phyloP scores from a whole-genome alignment of 2,797 vertebrate species.

The Eupleurogrammus muticus region DNA sequence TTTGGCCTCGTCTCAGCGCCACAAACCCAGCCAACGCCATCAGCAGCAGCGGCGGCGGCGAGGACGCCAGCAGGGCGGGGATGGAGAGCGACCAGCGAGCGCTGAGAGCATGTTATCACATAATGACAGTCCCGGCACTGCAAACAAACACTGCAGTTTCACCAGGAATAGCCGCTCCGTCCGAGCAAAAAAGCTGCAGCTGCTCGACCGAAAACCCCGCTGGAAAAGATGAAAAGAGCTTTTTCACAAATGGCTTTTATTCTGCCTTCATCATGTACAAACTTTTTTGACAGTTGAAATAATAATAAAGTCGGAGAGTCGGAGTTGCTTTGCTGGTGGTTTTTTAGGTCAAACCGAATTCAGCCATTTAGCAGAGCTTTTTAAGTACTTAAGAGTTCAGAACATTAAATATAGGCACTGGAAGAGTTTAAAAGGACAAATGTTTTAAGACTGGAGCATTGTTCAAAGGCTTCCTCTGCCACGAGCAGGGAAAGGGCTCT shows the following conservation, averaged over 20 bases:
- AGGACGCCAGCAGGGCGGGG: constrained; percentile 64
- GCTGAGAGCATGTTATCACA: constrained; percentile 50
- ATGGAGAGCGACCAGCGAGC: constrained; percentile 45
- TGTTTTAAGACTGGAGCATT: constrained; percentile 72
- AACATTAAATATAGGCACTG: constrained; percentile 79
- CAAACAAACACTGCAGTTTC: constrained; percentile 36
- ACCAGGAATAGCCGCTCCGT: constrained; percentile 60
- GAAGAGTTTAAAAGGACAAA: constrained; percentile 75
- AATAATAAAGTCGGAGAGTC: constrained; percentile 48
- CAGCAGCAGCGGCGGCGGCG: constrained; percentile 34
- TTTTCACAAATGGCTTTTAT: constrained; percentile 71
- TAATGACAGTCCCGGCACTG: constrained; percentile 62
- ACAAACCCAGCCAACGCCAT: constrained; percentile 46
- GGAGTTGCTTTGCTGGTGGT: constrained; percentile 49
- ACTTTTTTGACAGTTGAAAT: constrained; percentile 57
- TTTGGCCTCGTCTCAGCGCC: constrained; percentile 43
- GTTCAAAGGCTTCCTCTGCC: constrained; percentile 70
- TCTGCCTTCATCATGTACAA: constrained; percentile 73
- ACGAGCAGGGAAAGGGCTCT: constrained; percentile 65
- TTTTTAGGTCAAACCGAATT: constrained; percentile 64
- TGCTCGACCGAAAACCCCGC: constrained; percentile 15
- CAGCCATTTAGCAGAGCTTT: constrained; percentile 57
- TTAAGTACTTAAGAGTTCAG: constrained; percentile 68
- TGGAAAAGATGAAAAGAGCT: constrained; percentile 8
- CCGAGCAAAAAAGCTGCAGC: constrained; percentile 20